Conservation (phyloP, 2,797 vertebrate genomes). For the Sebastes cheni region DNA sequence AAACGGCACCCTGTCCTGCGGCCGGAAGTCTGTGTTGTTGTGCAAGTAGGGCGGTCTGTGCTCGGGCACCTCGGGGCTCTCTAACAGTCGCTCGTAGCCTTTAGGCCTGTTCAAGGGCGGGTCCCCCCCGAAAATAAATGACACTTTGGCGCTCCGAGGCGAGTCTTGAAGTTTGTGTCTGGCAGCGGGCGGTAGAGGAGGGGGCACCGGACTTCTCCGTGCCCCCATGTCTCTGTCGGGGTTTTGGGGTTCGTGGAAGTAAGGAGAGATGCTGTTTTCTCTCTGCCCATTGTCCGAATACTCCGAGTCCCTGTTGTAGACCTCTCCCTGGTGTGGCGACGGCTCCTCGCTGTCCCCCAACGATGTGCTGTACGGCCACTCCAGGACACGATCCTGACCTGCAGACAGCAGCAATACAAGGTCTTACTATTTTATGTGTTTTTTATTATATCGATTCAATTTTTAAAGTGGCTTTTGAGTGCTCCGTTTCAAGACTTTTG, state of each 20-base stretch:
- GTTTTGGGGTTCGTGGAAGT: conserved; percentile 82
- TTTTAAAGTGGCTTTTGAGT: conserved; percentile 21
- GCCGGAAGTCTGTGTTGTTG: conserved; percentile 85
- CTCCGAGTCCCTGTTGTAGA: conserved; percentile 84
- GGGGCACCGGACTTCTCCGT: conserved; percentile 80
- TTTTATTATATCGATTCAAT: conserved; percentile 16
- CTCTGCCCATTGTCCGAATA: conserved; percentile 80
- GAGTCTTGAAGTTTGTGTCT: conserved; percentile 91
- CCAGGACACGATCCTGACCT: conserved; percentile 91
- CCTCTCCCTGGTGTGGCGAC: conserved; percentile 63
- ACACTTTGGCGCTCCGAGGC: conserved; percentile 95
- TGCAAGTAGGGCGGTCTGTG: conserved; percentile 86
- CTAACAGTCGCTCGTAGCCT: conserved; percentile 90
- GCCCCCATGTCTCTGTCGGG: conserved; percentile 76
- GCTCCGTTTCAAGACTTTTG: background rate
- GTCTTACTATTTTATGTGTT: conserved; percentile 25
- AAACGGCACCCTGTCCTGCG: conserved; percentile 85
- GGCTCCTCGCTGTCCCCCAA: conserved; percentile 85
- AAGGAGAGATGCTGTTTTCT: conserved; percentile 87
- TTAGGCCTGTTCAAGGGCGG: conserved; percentile 86
- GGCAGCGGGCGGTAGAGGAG: conserved; percentile 85
- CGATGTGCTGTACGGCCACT: conserved; percentile 94
- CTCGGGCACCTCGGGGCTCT: conserved; percentile 89
- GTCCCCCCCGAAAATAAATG: conserved; percentile 96
- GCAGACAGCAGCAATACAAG: conserved; percentile 30